Evolutionary conservation across 1,140 invertebrate species (phyloP).

Genomic region (Sycobia sp.): DNA sequence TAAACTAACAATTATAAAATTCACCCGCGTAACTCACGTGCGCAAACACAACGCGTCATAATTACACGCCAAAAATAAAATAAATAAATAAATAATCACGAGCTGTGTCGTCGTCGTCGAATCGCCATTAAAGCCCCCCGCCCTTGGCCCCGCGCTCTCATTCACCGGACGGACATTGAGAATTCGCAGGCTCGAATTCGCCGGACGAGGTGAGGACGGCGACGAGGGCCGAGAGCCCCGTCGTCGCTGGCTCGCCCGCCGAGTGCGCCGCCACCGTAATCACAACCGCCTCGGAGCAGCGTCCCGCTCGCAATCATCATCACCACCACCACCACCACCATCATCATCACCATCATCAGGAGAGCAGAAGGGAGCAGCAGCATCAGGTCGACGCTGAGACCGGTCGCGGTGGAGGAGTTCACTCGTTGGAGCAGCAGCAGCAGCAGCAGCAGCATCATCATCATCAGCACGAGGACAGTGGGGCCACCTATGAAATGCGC

Average conservation of each 20-base stretch:
- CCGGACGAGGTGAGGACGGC: slow-evolving; percentile 38
- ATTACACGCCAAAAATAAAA: too few relatives aligned
- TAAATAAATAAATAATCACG: too few relatives aligned
- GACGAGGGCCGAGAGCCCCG: slow-evolving; percentile 19
- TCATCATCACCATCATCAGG: slow-evolving; percentile 40
- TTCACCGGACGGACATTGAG: too few relatives aligned
- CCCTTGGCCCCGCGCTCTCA: too few relatives aligned
- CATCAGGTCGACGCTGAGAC: slow-evolving; percentile 41
- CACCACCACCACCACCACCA: slow-evolving; percentile 25
- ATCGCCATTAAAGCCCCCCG: too few relatives aligned
- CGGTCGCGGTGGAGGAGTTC: too few relatives aligned
- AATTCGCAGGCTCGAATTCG: slow-evolving; percentile 40
- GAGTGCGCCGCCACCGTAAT: slow-evolving; percentile 17
- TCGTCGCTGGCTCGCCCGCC: slow-evolving; percentile 27
- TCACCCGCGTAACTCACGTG: too few relatives aligned
- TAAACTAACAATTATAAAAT: too few relatives aligned
- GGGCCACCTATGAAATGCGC: slow-evolving; percentile 57
- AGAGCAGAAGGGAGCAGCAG: slow-evolving; percentile 41
- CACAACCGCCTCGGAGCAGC: background rate
- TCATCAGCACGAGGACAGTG: slow-evolving; percentile 40
- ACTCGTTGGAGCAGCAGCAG: slow-evolving; percentile 33
- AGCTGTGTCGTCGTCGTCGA: too few relatives aligned
- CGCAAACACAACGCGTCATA: too few relatives aligned
- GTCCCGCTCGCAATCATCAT: slow-evolving; percentile 18
- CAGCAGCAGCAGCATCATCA: slow-evolving; percentile 35